A percentile compares a stretch with the other conserved stretches of the same genome.
These are phyloP conservation scores for Temnothorax rugatulus DNA, from an alignment of 2,888 invertebrate genomes.

Conservation along the genomic window DNA sequence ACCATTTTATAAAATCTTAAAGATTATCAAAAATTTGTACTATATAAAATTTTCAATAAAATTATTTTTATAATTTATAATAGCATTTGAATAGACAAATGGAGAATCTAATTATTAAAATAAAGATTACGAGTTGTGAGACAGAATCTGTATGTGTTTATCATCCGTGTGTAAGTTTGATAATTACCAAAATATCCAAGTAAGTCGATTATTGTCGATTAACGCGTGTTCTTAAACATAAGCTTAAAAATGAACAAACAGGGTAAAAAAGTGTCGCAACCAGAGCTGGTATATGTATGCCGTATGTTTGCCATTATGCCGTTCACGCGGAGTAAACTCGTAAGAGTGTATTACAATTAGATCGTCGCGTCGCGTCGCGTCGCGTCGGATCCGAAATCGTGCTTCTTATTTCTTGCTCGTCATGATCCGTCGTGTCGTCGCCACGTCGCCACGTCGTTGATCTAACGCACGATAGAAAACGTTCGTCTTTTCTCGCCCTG, in stretches of 20 bases:
- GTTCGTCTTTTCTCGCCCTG: slow-evolving; percentile 67
- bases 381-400: neutral
- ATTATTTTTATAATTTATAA: neutral
- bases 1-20: neutral
- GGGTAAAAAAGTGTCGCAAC: slow-evolving; percentile 54
- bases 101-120: neutral
- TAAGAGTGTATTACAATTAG: neutral
- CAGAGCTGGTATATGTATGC: neutral
- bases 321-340: neutral
- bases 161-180: neutral
- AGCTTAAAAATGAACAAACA: slow-evolving; percentile 22
- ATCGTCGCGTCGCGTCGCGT: too few species aligned
- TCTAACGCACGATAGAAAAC: slow-evolving; percentile 55
- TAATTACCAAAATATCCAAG: neutral
- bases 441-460: neutral
- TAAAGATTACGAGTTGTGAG: neutral
- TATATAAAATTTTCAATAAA: neutral
- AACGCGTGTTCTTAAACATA: neutral
- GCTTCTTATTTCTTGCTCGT: neutral
- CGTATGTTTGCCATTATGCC: neutral
- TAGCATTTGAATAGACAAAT: neutral
- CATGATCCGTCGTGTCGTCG: neutral
- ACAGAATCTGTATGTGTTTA: neutral
- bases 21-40: neutral
- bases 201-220: neutral